Conservation (phyloP, 2,888 invertebrate species). For the Epinotia nisella region DNA sequence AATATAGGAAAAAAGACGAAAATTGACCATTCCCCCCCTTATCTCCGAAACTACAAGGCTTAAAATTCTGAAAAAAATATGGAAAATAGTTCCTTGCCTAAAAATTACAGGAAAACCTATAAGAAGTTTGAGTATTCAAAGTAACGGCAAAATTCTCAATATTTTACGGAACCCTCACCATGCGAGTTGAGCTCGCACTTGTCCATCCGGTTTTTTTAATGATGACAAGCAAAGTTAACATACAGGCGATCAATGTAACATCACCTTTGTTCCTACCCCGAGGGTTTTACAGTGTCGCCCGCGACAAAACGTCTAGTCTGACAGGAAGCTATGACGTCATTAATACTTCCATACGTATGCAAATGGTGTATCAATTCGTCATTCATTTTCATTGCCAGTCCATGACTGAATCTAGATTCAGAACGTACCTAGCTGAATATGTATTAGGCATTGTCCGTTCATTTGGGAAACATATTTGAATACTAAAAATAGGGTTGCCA, state of each 20-base stretch:
- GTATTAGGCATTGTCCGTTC: conserved; percentile 38
- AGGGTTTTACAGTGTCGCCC: conserved; percentile 6
- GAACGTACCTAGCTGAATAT: conserved; percentile 34
- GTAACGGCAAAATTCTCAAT: no score
- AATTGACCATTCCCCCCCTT: no score
- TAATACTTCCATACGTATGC: conserved; percentile 27
- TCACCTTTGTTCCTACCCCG: neutral
- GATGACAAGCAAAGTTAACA: neutral
- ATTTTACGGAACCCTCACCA: no score
- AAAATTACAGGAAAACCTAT: no score
- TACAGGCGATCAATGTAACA: neutral
- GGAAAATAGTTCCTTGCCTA: no score
- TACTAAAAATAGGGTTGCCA: conserved; percentile 24
- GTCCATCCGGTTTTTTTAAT: no score
- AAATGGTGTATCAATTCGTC: conserved; percentile 29
- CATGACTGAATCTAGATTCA: conserved; percentile 39
- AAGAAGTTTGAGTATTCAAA: no score
- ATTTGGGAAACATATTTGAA: conserved; percentile 38
- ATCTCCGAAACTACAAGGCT: no score
- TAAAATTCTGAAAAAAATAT: no score
- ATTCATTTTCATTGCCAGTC: conserved; percentile 21
- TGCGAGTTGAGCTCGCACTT: no score
- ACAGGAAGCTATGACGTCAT: conserved; percentile 34
- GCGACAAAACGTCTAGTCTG: conserved; percentile 30
- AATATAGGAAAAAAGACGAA: no score